Evolutionary conservation across 2,888 invertebrate genomes (phyloP).

Genomic region (Platycheirus rosarum): DNA sequence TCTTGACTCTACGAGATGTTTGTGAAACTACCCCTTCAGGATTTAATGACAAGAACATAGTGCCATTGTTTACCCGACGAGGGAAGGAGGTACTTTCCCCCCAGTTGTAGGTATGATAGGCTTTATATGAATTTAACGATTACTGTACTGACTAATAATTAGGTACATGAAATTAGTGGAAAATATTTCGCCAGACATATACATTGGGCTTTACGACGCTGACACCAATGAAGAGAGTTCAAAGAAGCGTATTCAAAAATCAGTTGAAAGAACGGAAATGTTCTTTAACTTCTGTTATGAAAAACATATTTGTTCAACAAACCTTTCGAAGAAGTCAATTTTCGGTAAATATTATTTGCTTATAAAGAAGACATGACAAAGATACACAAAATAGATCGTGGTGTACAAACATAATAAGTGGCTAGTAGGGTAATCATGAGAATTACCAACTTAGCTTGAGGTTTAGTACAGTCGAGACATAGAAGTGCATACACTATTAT

Average conservation of each 20-base stretch:
- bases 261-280: constrained; percentile 87
- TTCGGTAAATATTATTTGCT: constrained; percentile 81
- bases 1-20: constrained; percentile 85
- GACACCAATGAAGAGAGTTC: constrained; percentile 84
- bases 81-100: constrained; percentile 85
- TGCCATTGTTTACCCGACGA: constrained; percentile 90
- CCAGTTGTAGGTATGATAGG: constrained; percentile 81
- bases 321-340: constrained; percentile 82
- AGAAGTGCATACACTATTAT: too few species aligned
- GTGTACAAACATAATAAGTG: too few species aligned
- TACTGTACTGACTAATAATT: constrained; percentile 39
- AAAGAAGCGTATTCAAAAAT: constrained; percentile 88
- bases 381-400: too few species aligned
- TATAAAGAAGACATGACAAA: too few species aligned
- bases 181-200: constrained; percentile 90
- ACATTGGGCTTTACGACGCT: constrained; percentile 90
- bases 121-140: not conserved
- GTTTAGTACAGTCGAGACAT: too few species aligned
- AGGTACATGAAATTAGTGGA: constrained; percentile 91
- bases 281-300: constrained; percentile 88
- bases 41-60: constrained; percentile 87
- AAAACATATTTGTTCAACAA: constrained; percentile 85
- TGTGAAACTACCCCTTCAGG: constrained; percentile 87
- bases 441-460: too few species aligned
- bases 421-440: too few species aligned